phyloP scores from a whole-genome alignment of 2,888 invertebrate species.

The Conistra vaccinii region DNA sequence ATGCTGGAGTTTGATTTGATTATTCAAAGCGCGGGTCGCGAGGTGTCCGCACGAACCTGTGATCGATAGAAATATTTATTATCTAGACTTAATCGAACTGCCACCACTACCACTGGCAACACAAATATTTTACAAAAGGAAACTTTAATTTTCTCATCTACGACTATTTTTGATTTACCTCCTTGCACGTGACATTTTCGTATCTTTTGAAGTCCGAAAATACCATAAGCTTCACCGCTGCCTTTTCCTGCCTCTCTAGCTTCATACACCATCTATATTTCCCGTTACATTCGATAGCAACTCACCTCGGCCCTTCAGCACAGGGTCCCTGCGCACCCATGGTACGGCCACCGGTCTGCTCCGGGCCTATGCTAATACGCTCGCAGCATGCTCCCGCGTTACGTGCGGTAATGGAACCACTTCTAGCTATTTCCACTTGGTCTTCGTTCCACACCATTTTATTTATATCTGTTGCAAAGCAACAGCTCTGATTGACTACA shows the following conservation, averaged over 20 bases:
- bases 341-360: conserved; percentile 60
- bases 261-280: not conserved
- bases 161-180: not conserved
- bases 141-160: not conserved
- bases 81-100: conserved; percentile 65
- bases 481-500: conserved; percentile 22
- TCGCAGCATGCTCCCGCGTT: conserved; percentile 80
- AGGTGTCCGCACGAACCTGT: conserved; percentile 73
- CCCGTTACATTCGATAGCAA: not conserved
- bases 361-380: conserved; percentile 78
- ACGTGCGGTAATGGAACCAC: conserved; percentile 84
- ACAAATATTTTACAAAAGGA: not conserved
- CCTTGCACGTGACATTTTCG: not conserved
- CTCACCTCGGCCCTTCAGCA: not conserved
- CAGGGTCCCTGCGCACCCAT: not conserved
- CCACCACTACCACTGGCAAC: conserved; percentile 62
- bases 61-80: conserved; percentile 75
- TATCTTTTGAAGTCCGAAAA: not conserved
- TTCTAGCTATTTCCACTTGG: conserved; percentile 81
- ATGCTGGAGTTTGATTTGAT: conserved; percentile 44
- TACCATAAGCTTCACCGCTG: not conserved
- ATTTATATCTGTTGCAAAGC: conserved; percentile 55
- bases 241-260: not conserved
- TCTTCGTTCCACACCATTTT: conserved; percentile 81
- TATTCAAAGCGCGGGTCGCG: conserved; percentile 54